A percentile compares a stretch with the other conserved stretches of the same genome.
These are phyloP conservation scores for Entelurus aequoreus DNA, from an alignment of 2,113 vertebrate species.

Conservation along the genomic window DNA sequence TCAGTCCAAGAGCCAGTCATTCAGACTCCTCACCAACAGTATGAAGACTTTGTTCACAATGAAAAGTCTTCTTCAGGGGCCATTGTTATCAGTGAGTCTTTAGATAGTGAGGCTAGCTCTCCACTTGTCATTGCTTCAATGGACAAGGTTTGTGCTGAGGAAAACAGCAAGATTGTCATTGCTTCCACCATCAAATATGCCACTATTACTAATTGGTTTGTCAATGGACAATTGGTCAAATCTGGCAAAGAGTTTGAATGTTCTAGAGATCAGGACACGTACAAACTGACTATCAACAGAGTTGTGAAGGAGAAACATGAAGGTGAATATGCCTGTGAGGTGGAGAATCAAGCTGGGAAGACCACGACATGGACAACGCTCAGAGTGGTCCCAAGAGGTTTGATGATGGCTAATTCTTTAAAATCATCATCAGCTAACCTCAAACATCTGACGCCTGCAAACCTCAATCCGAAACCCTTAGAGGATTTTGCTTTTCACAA, in stretches of 20 bases:
- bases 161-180: conserved; percentile 68
- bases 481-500: neutral
- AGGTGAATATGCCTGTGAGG: conserved; percentile 88
- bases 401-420: conserved; percentile 71
- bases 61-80: conserved; percentile 61
- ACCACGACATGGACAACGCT: conserved; percentile 80
- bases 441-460: conserved; percentile 26
- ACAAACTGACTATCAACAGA: conserved; percentile 76
- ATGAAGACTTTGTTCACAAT: conserved; percentile 44
- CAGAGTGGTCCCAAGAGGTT: conserved; percentile 88
- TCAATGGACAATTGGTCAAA: conserved; percentile 75
- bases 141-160: conserved; percentile 65
- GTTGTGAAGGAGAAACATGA: conserved; percentile 75
- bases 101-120: conserved; percentile 20
- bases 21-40: conserved; percentile 38
- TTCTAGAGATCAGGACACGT: conserved; percentile 76
- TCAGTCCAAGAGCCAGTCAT: conserved; percentile 19
- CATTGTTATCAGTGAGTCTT: conserved; percentile 33
- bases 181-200: conserved; percentile 69
- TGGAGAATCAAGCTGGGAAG: conserved; percentile 81
- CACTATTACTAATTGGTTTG: conserved; percentile 81
- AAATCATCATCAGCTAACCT: conserved; percentile 56
- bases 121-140: conserved; percentile 69
- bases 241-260: conserved; percentile 89
- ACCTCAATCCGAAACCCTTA: conserved; percentile 15